These are phyloP conservation scores for Anneissia japonica DNA, from an alignment of 35 echinoderm and acorn worm genomes.

Conservation along the genomic window DNA sequence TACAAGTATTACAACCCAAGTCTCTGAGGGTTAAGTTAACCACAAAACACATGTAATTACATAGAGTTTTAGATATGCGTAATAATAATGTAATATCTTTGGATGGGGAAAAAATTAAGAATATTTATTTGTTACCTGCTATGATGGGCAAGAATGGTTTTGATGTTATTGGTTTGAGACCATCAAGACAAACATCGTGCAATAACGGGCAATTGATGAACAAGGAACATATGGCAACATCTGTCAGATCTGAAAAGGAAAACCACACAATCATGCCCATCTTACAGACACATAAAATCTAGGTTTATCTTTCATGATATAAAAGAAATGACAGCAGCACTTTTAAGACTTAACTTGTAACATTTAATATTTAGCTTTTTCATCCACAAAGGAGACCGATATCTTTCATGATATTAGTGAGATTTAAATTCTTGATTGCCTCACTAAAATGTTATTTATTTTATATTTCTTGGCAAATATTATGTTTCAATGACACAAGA, in stretches of 20 bases:
- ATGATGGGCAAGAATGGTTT: slow-evolving; percentile 90
- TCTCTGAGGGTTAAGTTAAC: background rate
- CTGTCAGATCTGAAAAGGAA: slow-evolving; percentile 59
- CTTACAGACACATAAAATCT: too few species aligned
- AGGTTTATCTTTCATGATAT: too few species aligned
- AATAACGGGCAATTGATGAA: slow-evolving; percentile 65
- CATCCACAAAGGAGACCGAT: too few species aligned
- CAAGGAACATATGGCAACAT: slow-evolving; percentile 43
- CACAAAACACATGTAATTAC: background rate
- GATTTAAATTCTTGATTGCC: too few species aligned
- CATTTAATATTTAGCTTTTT: too few species aligned
- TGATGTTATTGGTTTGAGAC: slow-evolving; percentile 69
- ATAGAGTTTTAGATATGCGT: background rate
- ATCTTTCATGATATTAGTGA: too few species aligned
- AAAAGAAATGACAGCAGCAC: too few species aligned
- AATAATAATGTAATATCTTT: background rate
- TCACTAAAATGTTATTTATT: too few species aligned
- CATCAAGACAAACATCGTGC: slow-evolving; percentile 40
- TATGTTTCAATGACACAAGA: too few species aligned
- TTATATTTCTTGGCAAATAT: too few species aligned
- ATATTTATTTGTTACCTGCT: slow-evolving; percentile 39
- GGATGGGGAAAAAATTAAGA: background rate
- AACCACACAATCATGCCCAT: too few species aligned
- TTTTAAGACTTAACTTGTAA: too few species aligned
- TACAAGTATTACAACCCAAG: background rate